A percentile compares a stretch with the other conserved stretches of the same genome.
Evolutionary conservation across 2,797 vertebrate genomes (phyloP).

Genomic region (Heterohyrax brucei): DNA sequence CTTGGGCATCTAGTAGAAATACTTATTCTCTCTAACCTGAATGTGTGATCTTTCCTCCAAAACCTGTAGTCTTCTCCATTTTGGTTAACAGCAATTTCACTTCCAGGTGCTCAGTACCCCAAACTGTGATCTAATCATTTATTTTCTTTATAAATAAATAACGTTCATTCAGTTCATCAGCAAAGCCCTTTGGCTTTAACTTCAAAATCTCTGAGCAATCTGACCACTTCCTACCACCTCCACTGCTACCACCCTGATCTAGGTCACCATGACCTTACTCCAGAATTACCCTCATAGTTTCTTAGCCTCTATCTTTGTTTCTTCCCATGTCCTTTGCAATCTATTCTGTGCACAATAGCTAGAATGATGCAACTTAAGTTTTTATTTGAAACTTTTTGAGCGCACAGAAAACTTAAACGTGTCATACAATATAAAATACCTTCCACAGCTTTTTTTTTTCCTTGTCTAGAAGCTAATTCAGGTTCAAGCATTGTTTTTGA

Average conservation of each 20-base stretch:
- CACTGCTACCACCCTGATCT: background rate
- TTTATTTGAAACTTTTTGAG: background rate
- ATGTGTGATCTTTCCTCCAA: background rate
- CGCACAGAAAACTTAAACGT: background rate
- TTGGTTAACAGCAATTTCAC: background rate
- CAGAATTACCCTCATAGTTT: background rate
- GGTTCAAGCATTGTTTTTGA: background rate
- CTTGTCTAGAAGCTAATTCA: background rate
- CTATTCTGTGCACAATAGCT: background rate
- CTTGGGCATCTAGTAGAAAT: background rate
- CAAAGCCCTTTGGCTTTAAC: background rate
- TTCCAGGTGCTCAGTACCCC: background rate
- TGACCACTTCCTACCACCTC: background rate
- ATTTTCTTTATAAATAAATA: background rate
- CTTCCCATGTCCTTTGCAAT: background rate
- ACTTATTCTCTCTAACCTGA: background rate
- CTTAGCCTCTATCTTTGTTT: background rate
- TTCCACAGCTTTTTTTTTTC: background rate
- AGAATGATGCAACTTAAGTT: background rate
- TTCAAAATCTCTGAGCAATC: constrained; percentile 45
- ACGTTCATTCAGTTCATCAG: background rate
- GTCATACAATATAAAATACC: background rate
- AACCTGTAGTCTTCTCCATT: background rate
- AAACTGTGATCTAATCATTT: background rate
- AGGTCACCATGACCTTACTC: background rate